A percentile compares a stretch with the other conserved stretches of the same genome.
These are phyloP conservation scores for Acanthurus tractus DNA, from an alignment of 2,797 vertebrate species.

Conservation along the genomic window DNA sequence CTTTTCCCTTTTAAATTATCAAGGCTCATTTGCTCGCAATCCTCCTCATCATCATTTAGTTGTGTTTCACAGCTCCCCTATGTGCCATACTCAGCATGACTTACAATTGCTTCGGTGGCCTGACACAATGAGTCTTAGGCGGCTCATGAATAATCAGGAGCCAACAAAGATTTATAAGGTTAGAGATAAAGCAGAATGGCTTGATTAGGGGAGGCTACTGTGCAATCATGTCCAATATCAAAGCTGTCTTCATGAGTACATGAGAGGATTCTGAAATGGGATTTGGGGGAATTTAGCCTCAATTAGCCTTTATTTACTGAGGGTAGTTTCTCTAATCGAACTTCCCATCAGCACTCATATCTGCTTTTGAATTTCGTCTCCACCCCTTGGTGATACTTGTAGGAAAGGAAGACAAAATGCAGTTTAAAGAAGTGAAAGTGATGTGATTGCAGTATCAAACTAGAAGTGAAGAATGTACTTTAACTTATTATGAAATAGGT, in stretches of 20 bases:
- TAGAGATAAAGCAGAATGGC: constrained; percentile 42
- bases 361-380: background rate
- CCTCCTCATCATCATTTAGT: constrained; percentile 58
- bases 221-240: constrained; percentile 51
- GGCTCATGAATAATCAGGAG: constrained; percentile 64
- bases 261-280: constrained; percentile 36
- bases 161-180: constrained; percentile 49
- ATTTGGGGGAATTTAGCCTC: constrained; percentile 34
- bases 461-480: background rate
- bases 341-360: background rate
- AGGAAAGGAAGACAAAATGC: background rate
- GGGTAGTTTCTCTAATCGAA: constrained; percentile 9
- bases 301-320: constrained; percentile 51
- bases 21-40: constrained; percentile 58
- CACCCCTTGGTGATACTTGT: background rate
- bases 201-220: constrained; percentile 44
- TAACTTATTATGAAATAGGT: background rate
- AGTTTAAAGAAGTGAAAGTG: constrained; percentile 36
- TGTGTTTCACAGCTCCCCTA: constrained; percentile 64
- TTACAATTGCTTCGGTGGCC: constrained; percentile 56
- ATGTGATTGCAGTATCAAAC: background rate
- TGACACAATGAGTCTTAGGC: constrained; percentile 49
- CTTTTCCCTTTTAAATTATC: constrained; percentile 46
- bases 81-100: constrained; percentile 57
- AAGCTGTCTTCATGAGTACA: constrained; percentile 4